Conservation (phyloP, 2,797 vertebrate genomes). For the Acrocephalus scirpaceus region DNA sequence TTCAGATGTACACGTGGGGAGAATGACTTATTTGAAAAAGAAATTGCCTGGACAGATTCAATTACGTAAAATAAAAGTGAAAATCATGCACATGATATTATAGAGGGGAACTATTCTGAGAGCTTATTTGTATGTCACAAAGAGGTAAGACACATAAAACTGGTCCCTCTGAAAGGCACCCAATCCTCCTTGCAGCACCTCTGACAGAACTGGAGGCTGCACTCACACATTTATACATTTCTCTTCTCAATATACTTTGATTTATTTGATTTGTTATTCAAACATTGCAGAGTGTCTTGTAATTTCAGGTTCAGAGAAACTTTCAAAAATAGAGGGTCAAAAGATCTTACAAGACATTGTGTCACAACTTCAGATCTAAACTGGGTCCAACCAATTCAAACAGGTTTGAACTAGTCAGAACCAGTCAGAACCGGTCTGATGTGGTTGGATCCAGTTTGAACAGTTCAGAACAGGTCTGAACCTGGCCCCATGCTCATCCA, state of each 20-base stretch:
- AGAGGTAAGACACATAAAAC: too few species aligned
- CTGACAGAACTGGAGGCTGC: background rate
- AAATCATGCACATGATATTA: constrained; percentile 53
- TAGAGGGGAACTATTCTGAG: background rate
- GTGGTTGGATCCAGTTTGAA: accelerated
- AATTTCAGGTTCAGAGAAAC: background rate
- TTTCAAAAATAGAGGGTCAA: background rate
- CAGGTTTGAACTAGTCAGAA: background rate
- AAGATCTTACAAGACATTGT: background rate
- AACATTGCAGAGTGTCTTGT: background rate
- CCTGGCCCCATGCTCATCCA: accelerated
- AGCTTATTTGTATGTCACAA: constrained; percentile 33
- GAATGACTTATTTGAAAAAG: constrained; percentile 44
- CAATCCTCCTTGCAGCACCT: background rate
- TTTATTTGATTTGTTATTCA: background rate
- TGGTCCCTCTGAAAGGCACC: too few species aligned
- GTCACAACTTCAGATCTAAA: background rate
- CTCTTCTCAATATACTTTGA: background rate
- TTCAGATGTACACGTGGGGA: constrained; percentile 24
- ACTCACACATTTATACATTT: background rate
- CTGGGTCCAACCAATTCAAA: background rate
- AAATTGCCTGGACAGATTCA: constrained; percentile 60
- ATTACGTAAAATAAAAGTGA: constrained; percentile 36
- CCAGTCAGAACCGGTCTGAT: background rate
- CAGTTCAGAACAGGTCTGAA: accelerated